phyloP scores from a whole-genome alignment of 2,113 vertebrate species.

The Hiodon alosoides region DNA sequence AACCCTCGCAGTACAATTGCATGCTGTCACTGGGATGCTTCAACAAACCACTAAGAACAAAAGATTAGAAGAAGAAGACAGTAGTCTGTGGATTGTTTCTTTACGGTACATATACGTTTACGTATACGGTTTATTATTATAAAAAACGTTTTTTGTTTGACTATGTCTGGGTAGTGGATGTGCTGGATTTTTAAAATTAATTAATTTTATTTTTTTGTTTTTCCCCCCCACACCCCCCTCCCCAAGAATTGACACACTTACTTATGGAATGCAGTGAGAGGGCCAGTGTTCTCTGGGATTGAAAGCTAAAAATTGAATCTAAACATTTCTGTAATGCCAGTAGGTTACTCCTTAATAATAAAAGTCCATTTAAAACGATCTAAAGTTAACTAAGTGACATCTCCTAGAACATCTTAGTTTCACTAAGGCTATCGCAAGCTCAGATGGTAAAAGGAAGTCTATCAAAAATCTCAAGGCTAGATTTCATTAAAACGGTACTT shows the following conservation, averaged over 20 bases:
- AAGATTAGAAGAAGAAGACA: neutral
- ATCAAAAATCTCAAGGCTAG: too few relatives aligned
- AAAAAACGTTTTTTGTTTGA: too few relatives aligned
- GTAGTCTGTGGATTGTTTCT: neutral
- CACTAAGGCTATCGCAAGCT: too few relatives aligned
- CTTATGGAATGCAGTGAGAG: neutral
- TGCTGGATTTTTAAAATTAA: neutral
- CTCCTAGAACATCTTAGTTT: too few relatives aligned
- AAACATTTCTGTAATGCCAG: neutral
- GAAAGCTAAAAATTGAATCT: neutral
- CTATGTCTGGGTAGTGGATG: too few relatives aligned
- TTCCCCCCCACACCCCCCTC: neutral
- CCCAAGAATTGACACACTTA: neutral
- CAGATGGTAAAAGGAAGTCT: too few relatives aligned
- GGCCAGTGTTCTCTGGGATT: slow-evolving; percentile 21
- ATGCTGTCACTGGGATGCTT: neutral
- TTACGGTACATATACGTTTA: neutral
- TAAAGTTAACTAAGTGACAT: neutral
- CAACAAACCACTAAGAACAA: neutral
- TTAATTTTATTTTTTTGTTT: neutral
- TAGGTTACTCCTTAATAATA: neutral
- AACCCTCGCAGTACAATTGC: neutral
- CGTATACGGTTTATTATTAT: neutral
- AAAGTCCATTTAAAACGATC: neutral
- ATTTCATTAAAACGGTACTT: too few relatives aligned